Conservation (phyloP, 1,140 invertebrate genomes). For the Oedothorax gibbosus region DNA sequence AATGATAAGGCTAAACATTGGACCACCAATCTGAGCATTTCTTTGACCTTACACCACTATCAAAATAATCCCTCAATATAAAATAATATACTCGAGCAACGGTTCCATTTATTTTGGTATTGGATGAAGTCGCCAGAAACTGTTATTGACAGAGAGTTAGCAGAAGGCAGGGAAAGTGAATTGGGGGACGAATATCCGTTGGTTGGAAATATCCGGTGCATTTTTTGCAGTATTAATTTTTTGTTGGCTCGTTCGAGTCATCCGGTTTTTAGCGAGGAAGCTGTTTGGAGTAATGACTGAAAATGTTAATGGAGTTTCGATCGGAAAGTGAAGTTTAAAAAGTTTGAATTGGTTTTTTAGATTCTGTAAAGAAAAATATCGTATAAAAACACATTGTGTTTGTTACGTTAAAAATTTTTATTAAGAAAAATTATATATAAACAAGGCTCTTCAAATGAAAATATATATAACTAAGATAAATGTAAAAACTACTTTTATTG, state of each 20-base stretch:
- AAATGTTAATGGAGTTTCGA: conserved; percentile 46
- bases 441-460: no score
- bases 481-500: no score
- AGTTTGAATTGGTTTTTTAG: neutral
- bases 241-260: conserved; percentile 4
- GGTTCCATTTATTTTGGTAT: conserved; percentile 47
- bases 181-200: neutral
- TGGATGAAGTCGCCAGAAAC: conserved; percentile 34
- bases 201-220: conserved; percentile 5
- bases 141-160: conserved; percentile 43
- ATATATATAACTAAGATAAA: no score
- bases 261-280: neutral
- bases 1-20: no score
- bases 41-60: no score
- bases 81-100: conserved; percentile 7
- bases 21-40: no score
- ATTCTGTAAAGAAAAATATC: no score
- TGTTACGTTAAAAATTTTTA: no score
- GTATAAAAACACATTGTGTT: no score
- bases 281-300: conserved; percentile 35
- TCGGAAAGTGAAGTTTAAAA: conserved; percentile 20
- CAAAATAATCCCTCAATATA: neutral
- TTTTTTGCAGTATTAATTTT: conserved; percentile 15
- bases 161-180: conserved; percentile 2
- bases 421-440: no score